Conservation (phyloP, 2,888 invertebrate species). For the Fragum fragum region DNA sequence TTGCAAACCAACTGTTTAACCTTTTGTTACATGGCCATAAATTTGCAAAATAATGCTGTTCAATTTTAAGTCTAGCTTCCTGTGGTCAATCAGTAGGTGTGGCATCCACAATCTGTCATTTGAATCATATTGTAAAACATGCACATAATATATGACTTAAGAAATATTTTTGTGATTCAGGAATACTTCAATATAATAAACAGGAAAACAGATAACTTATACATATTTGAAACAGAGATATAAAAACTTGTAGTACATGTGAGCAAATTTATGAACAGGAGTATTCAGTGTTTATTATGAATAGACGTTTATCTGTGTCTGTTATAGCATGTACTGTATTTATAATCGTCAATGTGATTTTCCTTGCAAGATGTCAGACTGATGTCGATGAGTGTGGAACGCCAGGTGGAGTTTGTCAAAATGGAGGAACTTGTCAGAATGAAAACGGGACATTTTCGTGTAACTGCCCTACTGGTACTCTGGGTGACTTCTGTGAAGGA, state of each 20-base stretch:
- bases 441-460: constrained; percentile 70
- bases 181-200: no score
- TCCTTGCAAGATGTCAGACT: constrained; percentile 74
- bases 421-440: constrained; percentile 73
- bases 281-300: neutral
- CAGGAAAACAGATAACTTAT: no score
- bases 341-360: constrained; percentile 41
- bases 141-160: no score
- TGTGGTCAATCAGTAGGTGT: no score
- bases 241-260: neutral
- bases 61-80: no score
- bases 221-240: neutral
- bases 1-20: no score
- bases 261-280: neutral
- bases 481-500: constrained; percentile 70
- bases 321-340: neutral
- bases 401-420: constrained; percentile 67
- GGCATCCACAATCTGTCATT: no score
- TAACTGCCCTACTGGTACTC: constrained; percentile 68
- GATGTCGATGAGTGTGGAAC: constrained; percentile 75
- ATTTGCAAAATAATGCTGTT: no score
- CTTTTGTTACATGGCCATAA: no score
- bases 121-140: no score
- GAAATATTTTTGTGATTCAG: no score
- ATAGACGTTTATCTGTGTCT: neutral